Evolutionary conservation across 2,113 vertebrate genomes (phyloP), one percentile per base, ranked within the genome.

Genomic region (Pelecanoides urinatrix): DNA sequence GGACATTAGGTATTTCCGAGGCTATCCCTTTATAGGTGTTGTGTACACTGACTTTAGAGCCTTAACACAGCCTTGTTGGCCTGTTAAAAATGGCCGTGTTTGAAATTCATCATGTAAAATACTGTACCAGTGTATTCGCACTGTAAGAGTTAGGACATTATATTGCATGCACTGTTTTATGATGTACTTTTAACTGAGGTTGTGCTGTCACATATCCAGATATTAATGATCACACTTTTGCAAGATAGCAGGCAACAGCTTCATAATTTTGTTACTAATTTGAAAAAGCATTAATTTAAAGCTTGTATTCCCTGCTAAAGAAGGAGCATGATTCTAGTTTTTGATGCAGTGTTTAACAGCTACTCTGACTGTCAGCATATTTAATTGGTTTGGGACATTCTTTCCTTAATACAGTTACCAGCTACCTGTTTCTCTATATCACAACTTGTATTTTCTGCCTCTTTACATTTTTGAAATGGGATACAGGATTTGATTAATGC

Each of bases 211-310:
- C 44, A 17, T 49, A 71, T 67, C 47, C 72, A 74, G 61, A 32
- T 90, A 44, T 30, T 73, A 63, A 20, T 53, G 61, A 81, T 65
- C 34, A 7, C 56, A 44, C 56, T 68, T 86, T 32, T 82, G 66
- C 58, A 79, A 76, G 74, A 38, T 47, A 83, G 74, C 42, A 36
- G 90, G 53, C 53, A 73, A 47, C 55, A 92, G 70, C 27, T 65
- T 78, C 88, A 40, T 81, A 63, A 86, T 82, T 92, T 76, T 81
- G 29, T 78, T 94, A 84, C 42, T 92, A 72, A 89, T 85, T 81
- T 89, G n/a, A 61, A 94, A 88, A 91, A 53, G 29, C 42, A 49
- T 78, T 87, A 30, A 49, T 90, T 81, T 92, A 86, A 74, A 80
- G 42, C 82, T 83, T 80, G 40, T 88, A 62, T 90, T 92, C 23